Evolutionary conservation across 2,113 vertebrate species (phyloP), one percentile per base, ranked within the genome.

Genomic region (Equus quagga): DNA sequence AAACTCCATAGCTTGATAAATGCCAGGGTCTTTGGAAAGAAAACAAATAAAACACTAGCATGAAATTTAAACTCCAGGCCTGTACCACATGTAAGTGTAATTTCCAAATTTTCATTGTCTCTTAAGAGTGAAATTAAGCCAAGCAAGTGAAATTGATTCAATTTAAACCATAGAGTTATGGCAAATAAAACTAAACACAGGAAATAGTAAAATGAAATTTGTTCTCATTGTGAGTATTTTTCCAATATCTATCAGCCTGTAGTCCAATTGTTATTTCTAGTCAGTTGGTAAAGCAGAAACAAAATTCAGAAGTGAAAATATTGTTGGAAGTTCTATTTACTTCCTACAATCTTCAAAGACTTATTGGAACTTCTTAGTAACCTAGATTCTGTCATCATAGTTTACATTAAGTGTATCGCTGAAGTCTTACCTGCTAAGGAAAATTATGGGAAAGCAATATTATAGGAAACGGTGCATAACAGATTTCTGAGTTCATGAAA

Each of bases 161-260:
- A 72, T 56, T 62, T 81, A 92, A 84, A 73, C 56, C 92, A 49
- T 18, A 62, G 19, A 79, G 33, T 44, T 67, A 46, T 12, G 7
- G 56, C 67, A 85, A 94, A 49, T 86, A 46, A 84, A 97, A 79
- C 58, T 90, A 95, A 95, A 89, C 60, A 92, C 2, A 86, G 87
- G 11, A 65, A 33, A 65, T 65, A 54, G 12, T 58, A 91, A 91
- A 79, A 51, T 75, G 49, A 73, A 70, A 51, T 60, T 46, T 62
- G 5, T 84, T 83, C 51, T 58, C 28, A 64, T 36, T 65, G 9
- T 87, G 41, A 94, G 36, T 82, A 5, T 79, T 96, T 90, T 83
- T 70, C 23, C 5, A 49, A 46, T 60, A 70, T 89, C 41, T 95
- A 64, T 84, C 36, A 33, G 54, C 8, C 8, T 92, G 10, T 19